Conservation (phyloP, 2,113 vertebrate genomes). For the Caretta caretta region DNA sequence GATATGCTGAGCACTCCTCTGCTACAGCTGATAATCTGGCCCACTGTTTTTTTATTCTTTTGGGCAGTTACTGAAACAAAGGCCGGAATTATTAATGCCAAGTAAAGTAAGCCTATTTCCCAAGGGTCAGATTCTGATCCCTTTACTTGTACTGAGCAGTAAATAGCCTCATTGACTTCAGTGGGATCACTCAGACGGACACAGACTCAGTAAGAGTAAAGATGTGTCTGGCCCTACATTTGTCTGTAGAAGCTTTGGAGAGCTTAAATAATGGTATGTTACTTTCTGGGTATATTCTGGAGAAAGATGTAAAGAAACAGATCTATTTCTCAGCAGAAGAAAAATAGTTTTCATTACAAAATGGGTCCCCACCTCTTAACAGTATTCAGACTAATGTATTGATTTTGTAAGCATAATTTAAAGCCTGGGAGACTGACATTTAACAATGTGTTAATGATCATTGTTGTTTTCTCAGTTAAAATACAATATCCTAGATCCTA, state of each 20-base stretch:
- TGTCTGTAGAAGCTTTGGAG: neutral
- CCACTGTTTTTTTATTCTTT: neutral
- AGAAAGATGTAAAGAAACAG: neutral
- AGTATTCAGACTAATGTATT: conserved; percentile 61
- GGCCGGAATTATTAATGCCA: neutral
- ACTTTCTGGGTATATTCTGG: neutral
- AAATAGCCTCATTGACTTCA: neutral
- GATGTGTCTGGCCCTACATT: neutral
- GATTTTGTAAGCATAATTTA: conserved; percentile 72
- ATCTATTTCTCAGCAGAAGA: neutral
- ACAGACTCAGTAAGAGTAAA: neutral
- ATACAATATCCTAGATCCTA: conserved; percentile 64
- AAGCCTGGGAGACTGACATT: conserved; percentile 73
- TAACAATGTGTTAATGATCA: conserved; percentile 75
- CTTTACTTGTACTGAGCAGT: neutral
- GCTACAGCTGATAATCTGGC: neutral
- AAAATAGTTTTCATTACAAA: conserved; percentile 17
- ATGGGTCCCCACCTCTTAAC: conserved; percentile 35
- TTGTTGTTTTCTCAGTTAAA: conserved; percentile 72
- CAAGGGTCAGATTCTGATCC: neutral
- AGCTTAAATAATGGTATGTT: neutral
- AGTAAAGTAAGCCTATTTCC: neutral
- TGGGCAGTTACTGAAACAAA: neutral
- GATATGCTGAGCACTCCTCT: neutral
- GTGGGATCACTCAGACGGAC: neutral